Conservation (phyloP, 2,888 invertebrate species). For the Subacronicta megacephala region DNA sequence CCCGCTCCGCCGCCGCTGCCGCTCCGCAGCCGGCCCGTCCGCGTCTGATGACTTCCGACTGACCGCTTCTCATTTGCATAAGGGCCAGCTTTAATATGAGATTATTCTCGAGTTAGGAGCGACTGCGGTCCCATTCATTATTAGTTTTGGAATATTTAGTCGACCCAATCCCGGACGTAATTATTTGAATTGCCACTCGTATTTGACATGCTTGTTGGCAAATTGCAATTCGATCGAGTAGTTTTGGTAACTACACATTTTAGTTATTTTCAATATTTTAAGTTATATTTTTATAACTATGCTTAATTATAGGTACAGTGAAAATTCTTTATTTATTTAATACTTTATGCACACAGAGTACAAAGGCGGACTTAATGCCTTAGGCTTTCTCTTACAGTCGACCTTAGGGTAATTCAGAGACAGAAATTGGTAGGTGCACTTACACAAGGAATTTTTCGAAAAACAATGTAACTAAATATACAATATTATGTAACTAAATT, state of each 20-base stretch:
- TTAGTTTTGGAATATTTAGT: conserved; percentile 86
- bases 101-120: conserved; percentile 85
- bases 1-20: conserved; percentile 47
- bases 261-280: neutral
- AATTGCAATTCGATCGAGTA: conserved; percentile 61
- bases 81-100: conserved; percentile 86
- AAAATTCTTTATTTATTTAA: too few species aligned
- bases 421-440: too few species aligned
- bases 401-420: too few species aligned
- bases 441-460: too few species aligned
- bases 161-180: conserved; percentile 71
- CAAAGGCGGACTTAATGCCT: too few species aligned
- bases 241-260: conserved; percentile 13
- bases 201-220: conserved; percentile 67
- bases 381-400: too few species aligned
- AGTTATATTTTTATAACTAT: neutral
- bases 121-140: conserved; percentile 79
- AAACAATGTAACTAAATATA: too few species aligned
- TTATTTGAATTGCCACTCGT: conserved; percentile 74
- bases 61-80: conserved; percentile 88
- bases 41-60: conserved; percentile 86
- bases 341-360: too few species aligned
- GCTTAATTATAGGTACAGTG: too few species aligned
- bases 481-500: too few species aligned
- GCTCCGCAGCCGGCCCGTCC: conserved; percentile 57